Conservation (phyloP, 2,888 invertebrate genomes). For the Macrosiphum euphorbiae region DNA sequence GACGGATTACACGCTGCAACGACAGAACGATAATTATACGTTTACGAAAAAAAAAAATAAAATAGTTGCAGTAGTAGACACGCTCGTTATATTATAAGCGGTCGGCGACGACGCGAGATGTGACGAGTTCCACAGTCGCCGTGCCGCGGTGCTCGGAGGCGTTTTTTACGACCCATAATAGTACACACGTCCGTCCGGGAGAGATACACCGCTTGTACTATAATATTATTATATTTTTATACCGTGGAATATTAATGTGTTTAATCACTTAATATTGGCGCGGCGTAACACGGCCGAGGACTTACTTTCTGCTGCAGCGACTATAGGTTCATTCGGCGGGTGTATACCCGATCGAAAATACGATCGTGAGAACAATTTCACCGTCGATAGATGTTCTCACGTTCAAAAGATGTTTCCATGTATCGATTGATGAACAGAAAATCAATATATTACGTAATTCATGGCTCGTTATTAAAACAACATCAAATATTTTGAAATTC, state of each 20-base stretch:
- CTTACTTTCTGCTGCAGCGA: not conserved
- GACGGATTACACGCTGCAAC: not conserved
- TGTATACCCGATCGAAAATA: not conserved
- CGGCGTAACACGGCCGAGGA: slow-evolving; percentile 18
- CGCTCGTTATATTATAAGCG: not conserved
- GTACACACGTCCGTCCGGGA: not conserved
- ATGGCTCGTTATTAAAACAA: not conserved
- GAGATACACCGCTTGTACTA: not conserved
- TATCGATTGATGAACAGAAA: not conserved
- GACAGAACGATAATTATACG: not conserved
- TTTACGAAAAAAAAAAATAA: not conserved
- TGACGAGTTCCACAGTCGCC: not conserved
- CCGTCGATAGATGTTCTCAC: not conserved
- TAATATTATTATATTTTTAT: not conserved
- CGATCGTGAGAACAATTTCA: slow-evolving; percentile 21
- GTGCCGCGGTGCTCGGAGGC: not conserved
- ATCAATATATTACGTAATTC: not conserved
- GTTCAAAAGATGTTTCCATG: slow-evolving; percentile 4
- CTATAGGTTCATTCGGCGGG: not conserved
- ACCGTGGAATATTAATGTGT: slow-evolving; percentile 4
- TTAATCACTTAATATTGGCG: slow-evolving; percentile 18
- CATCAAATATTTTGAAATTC: not conserved
- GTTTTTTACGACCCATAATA: slow-evolving; percentile 9
- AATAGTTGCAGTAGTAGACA: not conserved
- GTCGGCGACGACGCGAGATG: not conserved